A percentile compares a stretch with the other conserved stretches of the same genome.
Evolutionary conservation across 2,113 vertebrate genomes (phyloP).

Genomic region (Vanacampus margaritifer): DNA sequence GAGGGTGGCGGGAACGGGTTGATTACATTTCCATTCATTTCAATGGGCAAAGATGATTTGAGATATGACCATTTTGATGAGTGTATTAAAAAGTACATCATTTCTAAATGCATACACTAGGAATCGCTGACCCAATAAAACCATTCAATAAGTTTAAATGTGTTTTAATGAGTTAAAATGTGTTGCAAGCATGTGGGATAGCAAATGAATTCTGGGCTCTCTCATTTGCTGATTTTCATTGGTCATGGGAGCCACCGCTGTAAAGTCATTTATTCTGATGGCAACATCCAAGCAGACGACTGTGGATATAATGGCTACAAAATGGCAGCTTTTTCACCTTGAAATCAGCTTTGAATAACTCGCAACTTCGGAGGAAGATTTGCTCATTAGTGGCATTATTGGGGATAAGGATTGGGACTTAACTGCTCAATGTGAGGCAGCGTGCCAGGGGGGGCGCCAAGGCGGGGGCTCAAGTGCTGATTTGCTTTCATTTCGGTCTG

Average conservation of each 20-base stretch:
- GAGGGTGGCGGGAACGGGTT: no score
- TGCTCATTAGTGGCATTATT: conserved; percentile 44
- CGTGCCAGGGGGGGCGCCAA: background rate
- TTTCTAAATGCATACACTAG: no score
- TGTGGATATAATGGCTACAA: background rate
- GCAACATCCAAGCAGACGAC: background rate
- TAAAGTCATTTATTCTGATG: background rate
- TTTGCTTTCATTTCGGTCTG: background rate
- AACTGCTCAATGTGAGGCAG: conserved; percentile 4
- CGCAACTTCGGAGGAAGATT: conserved; percentile 31
- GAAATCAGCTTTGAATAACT: conserved; percentile 37
- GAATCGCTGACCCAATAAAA: no score
- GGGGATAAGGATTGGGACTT: conserved; percentile 26
- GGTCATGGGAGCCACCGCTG: background rate
- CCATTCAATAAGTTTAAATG: no score
- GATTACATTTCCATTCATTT: no score
- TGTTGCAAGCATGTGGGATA: no score
- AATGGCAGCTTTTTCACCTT: conserved; percentile 5
- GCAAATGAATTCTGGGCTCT: background rate
- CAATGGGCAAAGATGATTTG: no score
- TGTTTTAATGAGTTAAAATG: no score
- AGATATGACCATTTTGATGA: no score
- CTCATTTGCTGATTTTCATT: background rate
- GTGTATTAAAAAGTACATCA: no score
- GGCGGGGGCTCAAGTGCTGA: background rate